Evolutionary conservation across 2,888 invertebrate genomes (phyloP), one percentile per base, ranked within the genome.

Genomic region (Suillia variegata): DNA sequence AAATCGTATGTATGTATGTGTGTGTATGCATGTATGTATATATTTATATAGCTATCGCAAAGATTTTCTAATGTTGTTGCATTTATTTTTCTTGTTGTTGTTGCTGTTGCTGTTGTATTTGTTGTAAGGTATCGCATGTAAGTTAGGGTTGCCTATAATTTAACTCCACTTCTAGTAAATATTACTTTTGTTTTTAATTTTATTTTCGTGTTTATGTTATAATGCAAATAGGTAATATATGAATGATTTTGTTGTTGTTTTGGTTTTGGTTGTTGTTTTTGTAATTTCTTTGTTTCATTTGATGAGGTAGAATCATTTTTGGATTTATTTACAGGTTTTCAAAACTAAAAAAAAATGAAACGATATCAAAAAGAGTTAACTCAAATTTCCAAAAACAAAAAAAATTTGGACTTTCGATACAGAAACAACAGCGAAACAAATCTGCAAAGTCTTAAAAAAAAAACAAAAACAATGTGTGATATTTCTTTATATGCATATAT

Each of bases 111-210:
- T 55, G 20, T 48, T 62, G 57, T 67, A 64, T 65, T 64, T 70
- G 69, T 62, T 70, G 71, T 73, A 73, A 72, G 72, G 72, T 72
- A 68, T 72, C 72, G 70, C 71, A 71, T 73, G 72, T 72, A 26
- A 72, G 71, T 6, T 26, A 26, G 26, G 26, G 26, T 65, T 68
- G 69, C 59, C 55, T 58, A 49, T 68, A 68, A 68, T 31, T 34
- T 53, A 12, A 22, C n/a, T 31, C 31, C 18, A 4, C 18, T 24
- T 20, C 22, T 33, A 21, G 20, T 13, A 34, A 5, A 20, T 20
- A 38, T 22, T 53, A n/a, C n/a, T 50, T 12, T 50, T 3, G n/a
- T 31, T 50, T 50, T 24, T 31, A 12, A 5, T 31, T 26, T 51
- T 51, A n/a, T 33, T 51, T 13, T 38, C 6, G 38, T 38, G 6